Conservation (phyloP, 1,140 invertebrate species). For the Steinernema khuongi region DNA sequence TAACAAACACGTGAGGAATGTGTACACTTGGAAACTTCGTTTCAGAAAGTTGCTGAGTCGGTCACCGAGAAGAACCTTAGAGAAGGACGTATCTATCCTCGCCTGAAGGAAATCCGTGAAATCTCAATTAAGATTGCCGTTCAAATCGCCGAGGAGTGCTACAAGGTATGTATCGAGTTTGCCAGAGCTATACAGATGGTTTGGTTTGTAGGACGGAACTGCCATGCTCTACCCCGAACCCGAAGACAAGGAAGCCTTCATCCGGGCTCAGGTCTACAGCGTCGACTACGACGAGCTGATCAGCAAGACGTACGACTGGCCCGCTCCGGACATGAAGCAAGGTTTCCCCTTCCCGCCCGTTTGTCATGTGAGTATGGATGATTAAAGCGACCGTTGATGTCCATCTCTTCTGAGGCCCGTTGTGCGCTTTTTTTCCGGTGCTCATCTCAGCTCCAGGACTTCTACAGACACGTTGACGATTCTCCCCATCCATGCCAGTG, state of each 20-base stretch:
- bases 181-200: background rate
- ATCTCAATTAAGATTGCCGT: conserved; percentile 80
- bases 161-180: conserved; percentile 61
- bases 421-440: no score
- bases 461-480: no score
- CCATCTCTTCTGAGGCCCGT: background rate
- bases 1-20: conserved; percentile 50
- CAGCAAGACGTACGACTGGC: conserved; percentile 63
- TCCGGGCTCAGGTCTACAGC: conserved; percentile 62
- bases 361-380: conserved; percentile 29
- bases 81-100: conserved; percentile 87
- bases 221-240: conserved; percentile 64
- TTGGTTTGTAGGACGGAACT: conserved; percentile 60
- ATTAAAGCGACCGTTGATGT: conserved; percentile 8
- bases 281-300: conserved; percentile 63
- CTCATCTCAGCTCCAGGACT: no score
- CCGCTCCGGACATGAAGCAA: conserved; percentile 54
- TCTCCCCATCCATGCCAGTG: no score
- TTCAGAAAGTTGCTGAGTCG: conserved; percentile 73
- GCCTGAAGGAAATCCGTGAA: conserved; percentile 76
- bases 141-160: conserved; percentile 79
- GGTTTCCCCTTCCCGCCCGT: conserved; percentile 50
- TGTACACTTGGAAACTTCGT: conserved; percentile 19
- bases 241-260: conserved; percentile 62
- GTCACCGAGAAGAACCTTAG: conserved; percentile 76